Evolutionary conservation across 2,113 vertebrate genomes (phyloP), one percentile per base, ranked within the genome.

Genomic region (Bettongia penicillata): DNA sequence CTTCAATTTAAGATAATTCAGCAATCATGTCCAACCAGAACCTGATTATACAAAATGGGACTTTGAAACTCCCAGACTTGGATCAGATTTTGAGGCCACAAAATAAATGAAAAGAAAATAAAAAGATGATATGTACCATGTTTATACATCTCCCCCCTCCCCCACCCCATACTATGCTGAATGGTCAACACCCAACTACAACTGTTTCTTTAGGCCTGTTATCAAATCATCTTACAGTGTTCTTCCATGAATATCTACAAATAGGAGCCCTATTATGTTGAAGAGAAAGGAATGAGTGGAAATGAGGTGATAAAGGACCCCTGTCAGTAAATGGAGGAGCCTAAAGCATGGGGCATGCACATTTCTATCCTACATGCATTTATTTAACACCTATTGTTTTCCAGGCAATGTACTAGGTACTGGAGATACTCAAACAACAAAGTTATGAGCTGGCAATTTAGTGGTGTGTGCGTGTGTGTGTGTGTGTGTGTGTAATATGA

Each of bases 1-100:
- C 98, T 99, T 99, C 98, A 99, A 99, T 99, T 99, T 99, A 98
- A 98, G 98, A 99, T 99, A 99, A 99, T 99, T 99, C 98, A 99
- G 99, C 98, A 99, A 99, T 99, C 99, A 99, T 99, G 98, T 99
- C 99, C 98, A 98, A 98, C 99, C 98, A 98, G 98, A 98, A 98
- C 98, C 98, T 99, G 99, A 99, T 99, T 99, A 98, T 98, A 99
- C 98, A 99, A 99, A 99, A 99, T 98, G 98, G 98, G 98, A 99
- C 98, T 98, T 99, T 98, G 99, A 98, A 99, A 99, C 98, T 99
- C 98, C 98, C 99, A 99, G 98, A 98, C 98, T 99, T 98, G 98
- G 98, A 99, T 99, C 98, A 98, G 98, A 98, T 99, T 99, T 98
- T 99, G 98, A 98, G 98, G 98, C 97, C 97, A 98, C 94, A 95